Percentiles rank a stretch among this genome's conserved stretches.
These are phyloP conservation scores for Acleris literana DNA, from an alignment of 2,888 invertebrate genomes.

Conservation along the genomic window DNA sequence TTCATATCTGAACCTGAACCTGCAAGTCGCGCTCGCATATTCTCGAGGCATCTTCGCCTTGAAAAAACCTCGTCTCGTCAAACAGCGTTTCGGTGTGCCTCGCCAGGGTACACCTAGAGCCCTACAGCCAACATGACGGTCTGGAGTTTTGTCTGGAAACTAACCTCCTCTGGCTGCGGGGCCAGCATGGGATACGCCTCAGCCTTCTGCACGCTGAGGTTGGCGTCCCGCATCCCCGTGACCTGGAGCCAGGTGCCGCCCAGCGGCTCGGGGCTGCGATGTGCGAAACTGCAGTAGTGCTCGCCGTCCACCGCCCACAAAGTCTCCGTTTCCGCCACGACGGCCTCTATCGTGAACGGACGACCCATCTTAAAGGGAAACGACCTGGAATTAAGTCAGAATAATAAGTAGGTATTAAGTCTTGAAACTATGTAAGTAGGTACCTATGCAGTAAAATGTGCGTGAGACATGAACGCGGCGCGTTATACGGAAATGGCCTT, in stretches of 20 bases:
- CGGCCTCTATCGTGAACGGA: constrained; percentile 83
- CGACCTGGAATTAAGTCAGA: constrained; percentile 53
- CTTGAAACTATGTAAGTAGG: not conserved
- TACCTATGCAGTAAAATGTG: too few species aligned
- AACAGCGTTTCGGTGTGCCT: too few species aligned
- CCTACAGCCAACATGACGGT: too few species aligned
- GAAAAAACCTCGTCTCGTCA: too few species aligned
- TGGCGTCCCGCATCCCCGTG: constrained; percentile 84
- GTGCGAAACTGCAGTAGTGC: constrained; percentile 88
- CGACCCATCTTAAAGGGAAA: constrained; percentile 78
- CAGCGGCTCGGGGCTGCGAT: constrained; percentile 75
- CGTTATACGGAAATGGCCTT: too few species aligned
- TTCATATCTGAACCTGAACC: too few species aligned
- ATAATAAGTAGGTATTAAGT: not conserved
- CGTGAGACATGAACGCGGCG: too few species aligned
- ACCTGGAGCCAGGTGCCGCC: constrained; percentile 80
- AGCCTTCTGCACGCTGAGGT: constrained; percentile 85
- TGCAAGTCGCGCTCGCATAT: too few species aligned
- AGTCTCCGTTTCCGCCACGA: constrained; percentile 84
- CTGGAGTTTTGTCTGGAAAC: not conserved
- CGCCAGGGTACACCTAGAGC: too few species aligned
- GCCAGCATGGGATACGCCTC: constrained; percentile 70
- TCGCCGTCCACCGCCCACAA: constrained; percentile 89
- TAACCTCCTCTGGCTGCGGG: constrained; percentile 57
- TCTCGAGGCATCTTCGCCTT: too few species aligned